Conservation (phyloP, 2,888 invertebrate species). For the Ochropacha duplaris region DNA sequence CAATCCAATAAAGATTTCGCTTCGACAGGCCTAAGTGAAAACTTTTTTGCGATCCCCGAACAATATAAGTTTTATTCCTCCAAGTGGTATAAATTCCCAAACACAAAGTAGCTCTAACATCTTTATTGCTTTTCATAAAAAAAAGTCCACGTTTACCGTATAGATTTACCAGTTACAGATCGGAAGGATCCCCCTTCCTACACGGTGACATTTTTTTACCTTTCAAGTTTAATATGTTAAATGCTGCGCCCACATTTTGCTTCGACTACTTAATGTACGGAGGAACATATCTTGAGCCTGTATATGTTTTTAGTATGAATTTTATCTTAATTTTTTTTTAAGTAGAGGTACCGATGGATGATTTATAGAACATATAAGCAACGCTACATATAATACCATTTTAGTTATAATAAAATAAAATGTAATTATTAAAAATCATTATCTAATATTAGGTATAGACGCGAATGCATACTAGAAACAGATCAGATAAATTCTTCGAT, state of each 20-base stretch:
- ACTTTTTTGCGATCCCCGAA: slow-evolving; percentile 77
- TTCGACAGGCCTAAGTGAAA: slow-evolving; percentile 77
- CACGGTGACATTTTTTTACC: slow-evolving; percentile 47
- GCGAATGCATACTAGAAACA: slow-evolving; percentile 14
- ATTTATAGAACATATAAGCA: too few species aligned
- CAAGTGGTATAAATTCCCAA: slow-evolving; percentile 80
- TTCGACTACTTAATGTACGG: background rate
- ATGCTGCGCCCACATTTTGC: slow-evolving; percentile 33
- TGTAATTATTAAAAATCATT: background rate
- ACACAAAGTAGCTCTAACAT: slow-evolving; percentile 81
- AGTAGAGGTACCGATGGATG: too few species aligned
- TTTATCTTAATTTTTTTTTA: background rate
- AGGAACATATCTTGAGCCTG: background rate
- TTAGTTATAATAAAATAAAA: background rate
- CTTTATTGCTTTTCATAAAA: slow-evolving; percentile 81
- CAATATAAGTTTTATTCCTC: slow-evolving; percentile 81
- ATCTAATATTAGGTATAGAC: too few species aligned
- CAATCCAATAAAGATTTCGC: slow-evolving; percentile 78
- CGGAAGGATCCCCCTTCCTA: slow-evolving; percentile 47
- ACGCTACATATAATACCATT: background rate
- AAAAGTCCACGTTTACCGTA: slow-evolving; percentile 67
- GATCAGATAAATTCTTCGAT: slow-evolving; percentile 62
- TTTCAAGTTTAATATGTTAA: slow-evolving; percentile 40
- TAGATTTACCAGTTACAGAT: slow-evolving; percentile 65
- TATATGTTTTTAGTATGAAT: background rate